Base-by-base conservation (phyloP, 2,797 vertebrate species). In the Kryptopterus vitreolus region DNA sequence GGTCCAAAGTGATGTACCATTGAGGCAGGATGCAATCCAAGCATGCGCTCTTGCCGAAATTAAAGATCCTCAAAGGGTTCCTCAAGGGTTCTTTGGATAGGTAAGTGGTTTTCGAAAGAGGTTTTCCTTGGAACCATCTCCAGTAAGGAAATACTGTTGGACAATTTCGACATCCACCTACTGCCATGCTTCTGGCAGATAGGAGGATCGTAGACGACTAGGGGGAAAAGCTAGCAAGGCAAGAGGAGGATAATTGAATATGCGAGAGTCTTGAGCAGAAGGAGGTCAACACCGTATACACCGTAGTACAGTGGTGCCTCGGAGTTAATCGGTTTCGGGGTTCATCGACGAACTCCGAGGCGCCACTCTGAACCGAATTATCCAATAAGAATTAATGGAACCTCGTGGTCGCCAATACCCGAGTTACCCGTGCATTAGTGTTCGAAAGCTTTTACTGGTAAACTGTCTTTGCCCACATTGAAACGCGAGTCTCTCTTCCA, bases 11-110 rank as follows among this genome's bases (percentile, higher is more conserved):
- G 50, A 53, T 53, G 31, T 33, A 22, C 29, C 53, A 3, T 35
- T 31, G 29, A 53, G 69, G 69, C 11, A 55, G 18, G n/a, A 72
- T 35, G 50, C 69, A 72, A 53, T 72, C 69, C 69, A 72, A 55
- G 69, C 50, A 72, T 55, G 35, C 31, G 7, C 29, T 33, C 50
- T n/a, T 55, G 53, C 52, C 22, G 50, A n/a, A 53, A 72, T n/a
- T 31, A 53, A 46, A 26, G 35, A 66, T 1, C 26, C 9, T 52
- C 16, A 9, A 50, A 18, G 15, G 66, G 35, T 53, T 72, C 70
- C 52, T 24, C 13, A 38, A 57, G 70, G 31, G 22, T 38, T 73
- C 53, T 73, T 58, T 73, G 71, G 22, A 57, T 58, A 73, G 53
- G 8, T 43, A 55, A 7, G 11, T 8, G 2, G 18, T 58, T 43